Conservation (phyloP, 2,888 invertebrate species). For the Pelosia muscerda region DNA sequence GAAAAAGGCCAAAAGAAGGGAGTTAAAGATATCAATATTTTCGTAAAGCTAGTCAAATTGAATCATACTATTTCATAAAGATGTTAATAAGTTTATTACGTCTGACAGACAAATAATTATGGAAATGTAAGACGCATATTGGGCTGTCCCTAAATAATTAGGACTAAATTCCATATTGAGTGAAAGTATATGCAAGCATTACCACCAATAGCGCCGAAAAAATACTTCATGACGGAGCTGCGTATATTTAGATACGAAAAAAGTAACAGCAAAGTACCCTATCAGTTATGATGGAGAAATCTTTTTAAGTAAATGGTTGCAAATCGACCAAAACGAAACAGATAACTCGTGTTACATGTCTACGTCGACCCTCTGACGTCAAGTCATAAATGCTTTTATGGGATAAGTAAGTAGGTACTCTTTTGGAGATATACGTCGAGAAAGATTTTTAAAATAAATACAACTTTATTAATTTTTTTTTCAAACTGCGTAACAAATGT, state of each 20-base stretch:
- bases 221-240: background rate
- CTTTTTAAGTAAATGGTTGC: background rate
- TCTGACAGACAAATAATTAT: no score
- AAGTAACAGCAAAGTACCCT: background rate
- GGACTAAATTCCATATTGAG: no score
- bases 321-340: conserved; percentile 4
- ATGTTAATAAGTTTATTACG: no score
- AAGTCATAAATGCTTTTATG: background rate
- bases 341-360: background rate
- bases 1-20: no score
- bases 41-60: no score
- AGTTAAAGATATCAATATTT: no score
- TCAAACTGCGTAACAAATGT: no score
- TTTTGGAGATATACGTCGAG: background rate
- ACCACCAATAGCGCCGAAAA: background rate
- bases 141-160: no score
- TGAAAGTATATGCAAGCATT: no score
- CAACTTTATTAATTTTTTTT: no score
- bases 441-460: background rate
- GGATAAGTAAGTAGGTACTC: background rate
- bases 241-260: background rate
- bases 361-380: background rate
- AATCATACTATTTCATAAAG: no score
- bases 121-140: no score
- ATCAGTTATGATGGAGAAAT: background rate